Base-by-base conservation (phyloP, 2,113 vertebrate genomes). In the Forbesichthys agassizii region DNA sequence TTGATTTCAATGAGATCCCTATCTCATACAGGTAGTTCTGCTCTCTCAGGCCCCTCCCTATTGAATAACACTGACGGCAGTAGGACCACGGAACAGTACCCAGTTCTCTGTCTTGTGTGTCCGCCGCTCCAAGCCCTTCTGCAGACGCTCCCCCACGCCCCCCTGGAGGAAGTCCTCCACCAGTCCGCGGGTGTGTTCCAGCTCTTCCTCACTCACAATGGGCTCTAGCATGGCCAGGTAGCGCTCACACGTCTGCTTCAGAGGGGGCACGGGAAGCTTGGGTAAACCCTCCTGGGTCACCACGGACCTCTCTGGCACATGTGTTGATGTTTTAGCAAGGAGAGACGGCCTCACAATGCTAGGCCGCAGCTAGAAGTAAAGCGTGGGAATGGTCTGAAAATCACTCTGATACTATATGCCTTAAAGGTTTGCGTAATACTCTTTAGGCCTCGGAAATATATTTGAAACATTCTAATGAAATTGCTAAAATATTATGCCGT, bases 41-140 rank as follows among this genome's bases (percentile, higher is more conserved):
- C 36, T 42, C 7, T 42, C 36, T 42, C 7, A 42, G 36, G 36
- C 36, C 1, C 5, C 33, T 13, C 5, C 33, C 27, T 10, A 4
- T 20, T 55, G 1, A 27, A 55, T 18, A 55, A 55, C 33, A 11
- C 11, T 33, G 10, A 33, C 9, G 12, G 27, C 27, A 2, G 3
- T 33, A 33, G 4, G 27, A 20, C 3, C 16, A 62, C 70, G 75
- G 11, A 48, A 58, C 48, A 6, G 13, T 93, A 98, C 98, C 98
- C 97, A 99, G 92, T 98, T 99, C 10, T 98, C 96, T 0, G 81
- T 93, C 85, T 98, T 99, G 75, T 63, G 92, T 33, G 96, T 95
- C 61, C 94, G 90, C 47, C 95, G 93, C 81, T 99, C 95, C 79
- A 99, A 90, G 20, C 95, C 90, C 67, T 94, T 97, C 92, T 99